phyloP scores from a whole-genome alignment of 2,888 invertebrate species.

The Dynastes hyllus region DNA sequence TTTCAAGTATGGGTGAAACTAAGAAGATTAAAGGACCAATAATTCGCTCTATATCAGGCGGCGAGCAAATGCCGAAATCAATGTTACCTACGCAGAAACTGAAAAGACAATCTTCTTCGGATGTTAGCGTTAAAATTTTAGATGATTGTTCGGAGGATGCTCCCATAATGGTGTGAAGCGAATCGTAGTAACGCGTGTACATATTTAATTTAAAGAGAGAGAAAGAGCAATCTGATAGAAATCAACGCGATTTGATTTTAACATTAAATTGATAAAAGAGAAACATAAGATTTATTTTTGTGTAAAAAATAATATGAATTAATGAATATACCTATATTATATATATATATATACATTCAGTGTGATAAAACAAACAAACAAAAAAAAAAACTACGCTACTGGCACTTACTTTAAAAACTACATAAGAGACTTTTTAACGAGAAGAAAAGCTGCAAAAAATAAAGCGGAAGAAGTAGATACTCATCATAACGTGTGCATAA shows the following conservation, averaged over 20 bases:
- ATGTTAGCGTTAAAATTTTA: constrained; percentile 66
- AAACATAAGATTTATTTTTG: constrained; percentile 42
- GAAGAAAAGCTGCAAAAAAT: constrained; percentile 6
- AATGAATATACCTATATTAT: constrained; percentile 33
- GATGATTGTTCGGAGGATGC: constrained; percentile 69
- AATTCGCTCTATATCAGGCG: constrained; percentile 69
- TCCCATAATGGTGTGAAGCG: constrained; percentile 70
- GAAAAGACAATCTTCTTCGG: constrained; percentile 70
- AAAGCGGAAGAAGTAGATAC: constrained; percentile 21
- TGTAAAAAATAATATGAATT: constrained; percentile 36
- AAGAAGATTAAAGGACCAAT: constrained; percentile 66
- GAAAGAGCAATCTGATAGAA: constrained; percentile 30
- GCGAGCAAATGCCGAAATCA: constrained; percentile 60
- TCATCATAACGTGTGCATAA: constrained; percentile 34
- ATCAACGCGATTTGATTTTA: constrained; percentile 19
- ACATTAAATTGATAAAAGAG: constrained; percentile 10
- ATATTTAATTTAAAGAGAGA: constrained; percentile 36
- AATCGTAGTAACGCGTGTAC: constrained; percentile 21
- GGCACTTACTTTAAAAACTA: constrained; percentile 21
- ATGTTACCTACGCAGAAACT: constrained; percentile 63
- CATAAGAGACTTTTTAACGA: constrained; percentile 19
- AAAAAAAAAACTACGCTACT: constrained; percentile 17
- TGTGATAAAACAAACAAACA: constrained; percentile 37
- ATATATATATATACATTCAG: constrained; percentile 35
- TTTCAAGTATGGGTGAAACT: constrained; percentile 68